These are phyloP conservation scores for Ceratothoa steindachneri DNA, from an alignment of 2,888 invertebrate genomes.

Conservation along the genomic window DNA sequence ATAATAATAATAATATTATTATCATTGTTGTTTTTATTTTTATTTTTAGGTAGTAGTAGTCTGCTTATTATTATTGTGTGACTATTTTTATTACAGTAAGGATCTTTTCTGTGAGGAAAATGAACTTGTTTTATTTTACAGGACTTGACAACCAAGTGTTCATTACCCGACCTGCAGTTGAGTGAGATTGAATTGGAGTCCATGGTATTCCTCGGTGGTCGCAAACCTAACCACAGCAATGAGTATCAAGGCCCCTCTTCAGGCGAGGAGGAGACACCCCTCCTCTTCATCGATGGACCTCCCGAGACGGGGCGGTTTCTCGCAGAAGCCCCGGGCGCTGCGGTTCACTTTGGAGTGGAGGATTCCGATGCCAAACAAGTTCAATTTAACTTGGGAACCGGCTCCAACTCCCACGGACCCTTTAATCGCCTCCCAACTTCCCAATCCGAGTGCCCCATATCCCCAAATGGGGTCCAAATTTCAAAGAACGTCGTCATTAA, in stretches of 20 bases:
- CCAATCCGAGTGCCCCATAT: no score
- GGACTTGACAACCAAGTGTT: not conserved
- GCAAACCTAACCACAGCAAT: no score
- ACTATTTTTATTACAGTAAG: no score
- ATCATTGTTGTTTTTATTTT: no score
- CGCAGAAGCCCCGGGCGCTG: not conserved
- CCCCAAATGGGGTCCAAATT: no score
- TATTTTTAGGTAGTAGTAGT: no score
- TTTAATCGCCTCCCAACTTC: no score
- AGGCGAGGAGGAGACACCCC: not conserved
- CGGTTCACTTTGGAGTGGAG: not conserved
- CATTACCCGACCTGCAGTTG: not conserved
- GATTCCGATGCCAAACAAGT: not conserved
- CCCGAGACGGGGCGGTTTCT: not conserved
- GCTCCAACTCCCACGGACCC: not conserved
- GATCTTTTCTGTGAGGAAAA: no score
- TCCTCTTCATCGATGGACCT: not conserved
- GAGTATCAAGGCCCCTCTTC: no score
- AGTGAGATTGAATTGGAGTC: not conserved
- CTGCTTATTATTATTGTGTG: no score
- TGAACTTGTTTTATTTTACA: no score
- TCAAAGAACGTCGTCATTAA: not conserved
- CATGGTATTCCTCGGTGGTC: not conserved
- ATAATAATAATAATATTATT: no score
- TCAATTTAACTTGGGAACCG: not conserved